phyloP scores from a whole-genome alignment of 1,140 invertebrate genomes.

The Magallana gigas region DNA sequence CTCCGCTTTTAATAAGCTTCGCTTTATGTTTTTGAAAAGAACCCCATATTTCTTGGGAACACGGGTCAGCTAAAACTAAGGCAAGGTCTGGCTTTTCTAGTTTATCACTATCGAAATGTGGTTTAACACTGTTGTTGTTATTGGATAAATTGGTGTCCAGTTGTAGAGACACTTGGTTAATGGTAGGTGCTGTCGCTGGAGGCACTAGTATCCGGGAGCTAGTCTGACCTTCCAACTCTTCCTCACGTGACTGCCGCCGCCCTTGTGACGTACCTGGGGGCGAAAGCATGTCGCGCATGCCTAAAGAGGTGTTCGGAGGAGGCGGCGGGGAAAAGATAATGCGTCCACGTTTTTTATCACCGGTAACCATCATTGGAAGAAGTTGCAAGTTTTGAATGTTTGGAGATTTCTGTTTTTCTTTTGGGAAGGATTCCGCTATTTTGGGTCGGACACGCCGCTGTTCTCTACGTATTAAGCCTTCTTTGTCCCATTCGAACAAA shows the following conservation, averaged over 20 bases:
- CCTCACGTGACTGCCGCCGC: background rate
- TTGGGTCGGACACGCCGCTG: background rate
- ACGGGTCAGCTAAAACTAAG: conserved; percentile 52
- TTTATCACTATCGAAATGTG: background rate
- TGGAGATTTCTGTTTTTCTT: conserved; percentile 11
- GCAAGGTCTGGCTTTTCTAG: conserved; percentile 27
- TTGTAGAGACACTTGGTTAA: background rate
- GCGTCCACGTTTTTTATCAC: conserved; percentile 23
- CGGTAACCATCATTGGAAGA: conserved; percentile 40
- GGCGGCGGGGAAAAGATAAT: conserved; percentile 29
- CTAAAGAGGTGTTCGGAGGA: conserved; percentile 51
- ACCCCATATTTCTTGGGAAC: conserved; percentile 49
- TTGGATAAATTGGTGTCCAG: background rate
- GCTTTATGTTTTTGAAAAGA: conserved; percentile 57
- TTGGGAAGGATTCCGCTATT: background rate
- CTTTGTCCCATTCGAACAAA: conserved; percentile 49
- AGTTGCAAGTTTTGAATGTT: conserved; percentile 14
- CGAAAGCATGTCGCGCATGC: conserved; percentile 36
- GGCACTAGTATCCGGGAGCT: background rate
- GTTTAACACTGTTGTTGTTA: too few species aligned
- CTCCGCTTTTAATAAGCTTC: conserved; percentile 48
- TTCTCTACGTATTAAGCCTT: conserved; percentile 34
- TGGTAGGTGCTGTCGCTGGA: background rate
- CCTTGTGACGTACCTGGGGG: conserved; percentile 53
- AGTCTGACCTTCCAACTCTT: background rate